Conservation (phyloP, 37 sponge, comb jelly and placozoan genomes). For the Cliona cf. orientalis region DNA sequence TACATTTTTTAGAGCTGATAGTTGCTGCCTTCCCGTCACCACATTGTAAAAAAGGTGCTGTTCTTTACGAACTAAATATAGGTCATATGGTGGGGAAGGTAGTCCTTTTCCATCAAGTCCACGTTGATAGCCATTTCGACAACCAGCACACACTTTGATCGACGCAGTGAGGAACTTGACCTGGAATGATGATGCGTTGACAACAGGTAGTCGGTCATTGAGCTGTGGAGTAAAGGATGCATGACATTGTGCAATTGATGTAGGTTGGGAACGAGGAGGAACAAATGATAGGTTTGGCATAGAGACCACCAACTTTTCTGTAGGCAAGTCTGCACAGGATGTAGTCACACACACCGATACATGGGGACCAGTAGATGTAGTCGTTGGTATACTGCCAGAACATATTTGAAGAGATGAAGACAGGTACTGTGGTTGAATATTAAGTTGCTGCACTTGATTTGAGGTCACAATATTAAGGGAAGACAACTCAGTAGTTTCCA, state of each 20-base stretch:
- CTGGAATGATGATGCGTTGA: background rate
- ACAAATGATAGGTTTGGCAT: background rate
- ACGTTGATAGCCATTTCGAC: slow-evolving; percentile 8
- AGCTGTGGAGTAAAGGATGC: background rate
- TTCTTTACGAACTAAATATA: slow-evolving; percentile 33
- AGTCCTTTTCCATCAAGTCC: slow-evolving; percentile 11
- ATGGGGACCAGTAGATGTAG: background rate
- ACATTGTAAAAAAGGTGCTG: slow-evolving; percentile 26
- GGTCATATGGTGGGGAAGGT: slow-evolving; percentile 9
- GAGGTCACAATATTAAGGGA: too few species aligned
- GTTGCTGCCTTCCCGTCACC: background rate
- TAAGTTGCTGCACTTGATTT: background rate
- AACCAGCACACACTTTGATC: slow-evolving; percentile 30
- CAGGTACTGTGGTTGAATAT: background rate
- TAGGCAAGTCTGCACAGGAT: background rate
- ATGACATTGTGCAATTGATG: too few species aligned
- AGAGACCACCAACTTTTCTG: too few species aligned
- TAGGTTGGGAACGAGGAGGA: background rate
- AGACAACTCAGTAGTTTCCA: too few species aligned
- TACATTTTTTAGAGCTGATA: slow-evolving; percentile 19
- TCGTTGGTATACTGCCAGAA: background rate
- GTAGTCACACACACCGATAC: too few species aligned
- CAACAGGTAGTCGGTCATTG: background rate
- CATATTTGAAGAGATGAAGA: background rate
- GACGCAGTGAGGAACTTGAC: slow-evolving; percentile 17